These are phyloP conservation scores for Dicyrtomina minuta DNA, from an alignment of 2,888 invertebrate species.

Conservation along the genomic window DNA sequence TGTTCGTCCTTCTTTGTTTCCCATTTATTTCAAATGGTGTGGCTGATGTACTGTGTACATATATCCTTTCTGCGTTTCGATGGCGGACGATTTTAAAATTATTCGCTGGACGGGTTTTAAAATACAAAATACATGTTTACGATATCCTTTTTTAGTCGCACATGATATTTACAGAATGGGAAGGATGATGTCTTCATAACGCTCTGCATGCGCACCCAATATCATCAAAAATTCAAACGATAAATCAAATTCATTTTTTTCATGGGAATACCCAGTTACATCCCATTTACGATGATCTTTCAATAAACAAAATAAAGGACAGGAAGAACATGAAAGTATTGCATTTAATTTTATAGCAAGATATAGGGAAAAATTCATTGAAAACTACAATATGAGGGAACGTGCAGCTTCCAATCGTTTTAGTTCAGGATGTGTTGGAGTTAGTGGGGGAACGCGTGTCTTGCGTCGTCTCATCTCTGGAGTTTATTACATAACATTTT, in stretches of 20 bases:
- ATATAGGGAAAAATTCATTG: too few relatives aligned
- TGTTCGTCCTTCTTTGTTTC: too few relatives aligned
- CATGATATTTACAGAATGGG: background rate
- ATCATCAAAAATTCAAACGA: slow-evolving; percentile 29
- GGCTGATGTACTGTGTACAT: too few relatives aligned
- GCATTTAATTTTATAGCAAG: too few relatives aligned
- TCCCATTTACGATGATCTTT: slow-evolving; percentile 39
- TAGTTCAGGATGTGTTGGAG: too few relatives aligned
- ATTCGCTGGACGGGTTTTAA: slow-evolving; percentile 10
- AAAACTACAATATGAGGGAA: too few relatives aligned
- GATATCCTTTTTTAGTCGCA: background rate
- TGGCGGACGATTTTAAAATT: slow-evolving; percentile 27
- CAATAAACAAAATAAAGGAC: slow-evolving; percentile 31
- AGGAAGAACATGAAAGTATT: background rate
- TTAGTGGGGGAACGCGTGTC: too few relatives aligned
- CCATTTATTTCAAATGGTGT: too few relatives aligned
- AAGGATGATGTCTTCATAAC: slow-evolving; percentile 33
- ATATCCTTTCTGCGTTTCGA: slow-evolving; percentile 8
- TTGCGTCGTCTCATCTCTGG: too few relatives aligned
- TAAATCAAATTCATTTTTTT: slow-evolving; percentile 31
- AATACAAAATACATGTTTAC: too few relatives aligned
- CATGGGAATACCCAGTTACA: slow-evolving; percentile 31
- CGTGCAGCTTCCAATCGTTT: too few relatives aligned
- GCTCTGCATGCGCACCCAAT: slow-evolving; percentile 12
- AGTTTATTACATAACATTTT: too few relatives aligned